Conservation (phyloP, 2,113 vertebrate species). For the Sapajus apella region DNA sequence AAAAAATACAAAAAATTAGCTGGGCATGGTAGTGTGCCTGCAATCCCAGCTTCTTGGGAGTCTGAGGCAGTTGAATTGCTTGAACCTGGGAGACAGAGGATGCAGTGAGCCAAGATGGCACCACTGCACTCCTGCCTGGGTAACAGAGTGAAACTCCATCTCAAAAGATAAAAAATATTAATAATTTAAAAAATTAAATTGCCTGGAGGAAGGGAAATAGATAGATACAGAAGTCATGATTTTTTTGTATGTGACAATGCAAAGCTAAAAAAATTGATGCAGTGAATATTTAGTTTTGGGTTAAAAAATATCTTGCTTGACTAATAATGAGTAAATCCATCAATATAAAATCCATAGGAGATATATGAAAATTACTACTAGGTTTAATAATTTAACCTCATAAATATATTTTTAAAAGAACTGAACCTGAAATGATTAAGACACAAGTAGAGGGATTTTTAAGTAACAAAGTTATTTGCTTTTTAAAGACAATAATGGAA, state of each 20-base stretch:
- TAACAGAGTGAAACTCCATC: no score
- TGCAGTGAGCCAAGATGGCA: no score
- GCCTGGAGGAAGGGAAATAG: not conserved
- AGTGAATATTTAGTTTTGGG: not conserved
- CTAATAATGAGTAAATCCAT: not conserved
- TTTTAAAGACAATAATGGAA: conserved; percentile 30
- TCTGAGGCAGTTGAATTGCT: no score
- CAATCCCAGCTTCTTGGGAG: no score
- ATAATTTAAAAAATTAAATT: not conserved
- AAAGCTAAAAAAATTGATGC: not conserved
- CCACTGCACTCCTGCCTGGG: no score
- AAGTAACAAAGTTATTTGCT: not conserved
- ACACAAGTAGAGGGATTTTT: not conserved
- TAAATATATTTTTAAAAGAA: not conserved
- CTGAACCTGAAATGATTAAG: not conserved
- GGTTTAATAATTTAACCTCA: not conserved
- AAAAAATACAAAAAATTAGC: no score
- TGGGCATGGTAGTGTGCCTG: no score
- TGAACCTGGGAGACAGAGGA: no score
- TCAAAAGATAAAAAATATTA: not conserved
- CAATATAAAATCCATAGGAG: not conserved
- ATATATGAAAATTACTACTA: not conserved
- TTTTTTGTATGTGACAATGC: not conserved
- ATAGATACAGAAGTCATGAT: not conserved
- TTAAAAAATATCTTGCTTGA: not conserved